Conservation (phyloP, 2,888 invertebrate species). For the Xanthostigma xanthostigma region DNA sequence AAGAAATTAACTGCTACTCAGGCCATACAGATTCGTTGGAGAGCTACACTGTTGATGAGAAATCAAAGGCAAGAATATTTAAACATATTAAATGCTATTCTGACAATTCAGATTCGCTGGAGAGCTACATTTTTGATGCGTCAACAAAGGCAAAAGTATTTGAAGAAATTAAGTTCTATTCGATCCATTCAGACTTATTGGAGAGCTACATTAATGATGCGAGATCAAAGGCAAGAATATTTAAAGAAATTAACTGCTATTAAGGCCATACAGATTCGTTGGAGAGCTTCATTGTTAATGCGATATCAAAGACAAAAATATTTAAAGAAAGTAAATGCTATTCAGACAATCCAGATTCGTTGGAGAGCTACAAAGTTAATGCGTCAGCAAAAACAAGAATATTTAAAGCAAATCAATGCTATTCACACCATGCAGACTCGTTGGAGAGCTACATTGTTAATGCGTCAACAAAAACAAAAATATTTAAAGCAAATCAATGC, state of each 20-base stretch:
- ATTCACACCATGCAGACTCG: constrained; percentile 21
- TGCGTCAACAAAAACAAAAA: background rate
- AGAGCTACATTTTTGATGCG: constrained; percentile 28
- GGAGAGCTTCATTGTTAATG: constrained; percentile 17
- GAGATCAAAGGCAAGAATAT: constrained; percentile 20
- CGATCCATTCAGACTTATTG: no score
- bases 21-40: constrained; percentile 15
- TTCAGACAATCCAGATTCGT: constrained; percentile 23
- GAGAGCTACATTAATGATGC: no score
- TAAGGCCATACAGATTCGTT: constrained; percentile 23
- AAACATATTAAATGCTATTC: constrained; percentile 12
- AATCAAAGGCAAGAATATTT: constrained; percentile 9
- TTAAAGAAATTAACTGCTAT: constrained; percentile 13
- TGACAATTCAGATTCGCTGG: constrained; percentile 27
- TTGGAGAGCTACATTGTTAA: constrained; percentile 1
- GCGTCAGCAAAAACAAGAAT: constrained; percentile 22
- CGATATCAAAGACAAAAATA: constrained; percentile 6
- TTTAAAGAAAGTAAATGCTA: constrained; percentile 12
- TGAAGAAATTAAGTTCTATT: constrained; percentile 11
- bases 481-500: constrained; percentile 7
- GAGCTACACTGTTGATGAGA: constrained; percentile 16
- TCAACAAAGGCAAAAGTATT: constrained; percentile 5
- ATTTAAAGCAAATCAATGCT: constrained; percentile 13
- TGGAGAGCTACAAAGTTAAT: constrained; percentile 24
- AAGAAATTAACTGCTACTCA: constrained; percentile 5